Evolutionary conservation across 2,113 vertebrate genomes (phyloP), one percentile per base, ranked within the genome.

Genomic region (Sceloporus tristichus): DNA sequence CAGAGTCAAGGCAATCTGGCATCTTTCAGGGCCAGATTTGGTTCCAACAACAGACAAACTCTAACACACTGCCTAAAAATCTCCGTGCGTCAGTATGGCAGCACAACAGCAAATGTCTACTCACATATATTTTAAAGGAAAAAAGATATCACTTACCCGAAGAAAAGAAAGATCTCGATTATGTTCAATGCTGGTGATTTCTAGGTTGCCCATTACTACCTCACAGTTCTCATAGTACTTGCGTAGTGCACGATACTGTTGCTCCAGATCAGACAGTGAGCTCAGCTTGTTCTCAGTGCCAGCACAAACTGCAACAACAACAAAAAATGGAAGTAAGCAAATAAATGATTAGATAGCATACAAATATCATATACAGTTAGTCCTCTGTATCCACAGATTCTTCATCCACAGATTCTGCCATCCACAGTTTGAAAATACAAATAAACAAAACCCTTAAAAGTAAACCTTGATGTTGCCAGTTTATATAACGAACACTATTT

Each of bases 211-310:
- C 99, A 99, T 99, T 85, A 99, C 98, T 0, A 99, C 98, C 91
- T 99, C 99, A 0, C 99, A 99, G 95, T 99, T 99, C 91, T 99
- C 98, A 90, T 99, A 99, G 96, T 98, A 98, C 93, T 99, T 99
- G 94, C 98, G 98, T 85, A 99, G 95, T 56, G 98, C 98, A 74
- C 97, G 97, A 90, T 99, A 99, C 94, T 99, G 99, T 96, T 99
- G 98, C 89, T 99, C 98, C 96, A 99, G 96, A 95, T 99, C 98
- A 0, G 98, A 99, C n/a, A 98, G 97, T 9, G 98, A 98, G 96
- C 98, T 99, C 96, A 99, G 95, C 92, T 99, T 99, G 96, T 99
- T 99, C 94, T 99, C 98, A 0, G 99, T 99, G 78, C 99, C 99
- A 0, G 98, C 97, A 90, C 99, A 99, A 91, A 99, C 99, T 99